Percentiles rank a stretch among this genome's conserved stretches.
Conservation (phyloP, 2,113 vertebrate genomes). For the Lophochroa leadbeateri region DNA sequence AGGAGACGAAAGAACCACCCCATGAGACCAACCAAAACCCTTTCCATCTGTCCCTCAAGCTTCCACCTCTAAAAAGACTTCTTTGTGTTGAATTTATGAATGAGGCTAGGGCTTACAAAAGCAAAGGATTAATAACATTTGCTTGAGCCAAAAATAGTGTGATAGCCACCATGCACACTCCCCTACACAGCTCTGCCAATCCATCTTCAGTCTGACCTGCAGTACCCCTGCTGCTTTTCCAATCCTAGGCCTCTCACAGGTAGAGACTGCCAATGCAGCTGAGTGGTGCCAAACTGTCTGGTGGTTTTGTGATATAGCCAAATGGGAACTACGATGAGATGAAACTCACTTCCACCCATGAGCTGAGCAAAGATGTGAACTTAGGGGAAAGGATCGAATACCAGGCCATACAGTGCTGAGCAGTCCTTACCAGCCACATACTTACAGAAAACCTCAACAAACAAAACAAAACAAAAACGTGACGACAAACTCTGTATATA, state of each 20-base stretch:
- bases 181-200: not conserved
- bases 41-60: not conserved
- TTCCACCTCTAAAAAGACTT: not conserved
- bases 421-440: not conserved
- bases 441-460: not conserved
- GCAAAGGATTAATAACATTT: constrained; percentile 35
- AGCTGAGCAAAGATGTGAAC: not conserved
- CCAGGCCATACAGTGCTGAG: not conserved
- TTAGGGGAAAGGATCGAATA: not conserved
- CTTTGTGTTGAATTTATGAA: constrained; percentile 51
- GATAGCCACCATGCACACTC: not conserved
- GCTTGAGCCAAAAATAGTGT: constrained; percentile 25
- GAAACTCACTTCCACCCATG: constrained; percentile 6
- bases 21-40: not conserved
- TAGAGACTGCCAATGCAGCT: constrained; percentile 20
- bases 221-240: constrained; percentile 46
- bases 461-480: not conserved
- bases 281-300: constrained; percentile 58
- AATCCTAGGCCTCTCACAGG: constrained; percentile 7
- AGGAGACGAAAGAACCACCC: not conserved
- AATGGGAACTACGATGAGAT: constrained; percentile 20
- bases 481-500: not conserved
- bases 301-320: constrained; percentile 50
- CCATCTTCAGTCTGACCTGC: constrained; percentile 22
- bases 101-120: constrained; percentile 36